A percentile compares a stretch with the other conserved stretches of the same genome.
Conservation (phyloP, 2,797 vertebrate genomes). For the Valencia hispanica region DNA sequence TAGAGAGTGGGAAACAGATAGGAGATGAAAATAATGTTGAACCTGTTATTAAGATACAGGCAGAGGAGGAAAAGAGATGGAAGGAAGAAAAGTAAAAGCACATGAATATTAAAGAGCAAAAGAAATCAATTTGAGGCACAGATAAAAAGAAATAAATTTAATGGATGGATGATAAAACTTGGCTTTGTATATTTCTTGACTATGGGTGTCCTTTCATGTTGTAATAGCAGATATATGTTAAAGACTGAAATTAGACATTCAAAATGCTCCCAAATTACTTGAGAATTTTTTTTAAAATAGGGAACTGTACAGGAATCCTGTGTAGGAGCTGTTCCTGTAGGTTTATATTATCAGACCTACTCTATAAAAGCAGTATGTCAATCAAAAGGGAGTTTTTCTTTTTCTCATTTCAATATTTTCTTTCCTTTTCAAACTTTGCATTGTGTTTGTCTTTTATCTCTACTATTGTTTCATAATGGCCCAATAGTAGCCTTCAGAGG, state of each 20-base stretch:
- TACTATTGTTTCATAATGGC: not conserved
- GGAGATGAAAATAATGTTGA: constrained; percentile 68
- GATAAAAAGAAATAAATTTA: not conserved
- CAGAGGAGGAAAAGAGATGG: constrained; percentile 29
- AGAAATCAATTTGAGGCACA: constrained; percentile 21
- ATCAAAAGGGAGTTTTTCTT: not conserved
- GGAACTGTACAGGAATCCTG: not conserved
- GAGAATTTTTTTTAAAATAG: not conserved
- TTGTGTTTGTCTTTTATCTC: not conserved
- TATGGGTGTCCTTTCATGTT: not conserved
- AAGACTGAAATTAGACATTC: not conserved
- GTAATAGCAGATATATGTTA: not conserved
- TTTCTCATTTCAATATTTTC: not conserved
- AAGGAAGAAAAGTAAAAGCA: constrained; percentile 32
- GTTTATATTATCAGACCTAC: not conserved
- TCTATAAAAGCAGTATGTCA: not conserved
- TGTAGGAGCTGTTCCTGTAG: not conserved
- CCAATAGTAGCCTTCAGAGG: not conserved
- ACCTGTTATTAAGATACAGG: constrained; percentile 55
- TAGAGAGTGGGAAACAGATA: constrained; percentile 1
- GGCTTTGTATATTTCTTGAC: not conserved
- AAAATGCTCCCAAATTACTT: not conserved
- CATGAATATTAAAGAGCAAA: constrained; percentile 14
- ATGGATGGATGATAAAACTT: too few relatives aligned
- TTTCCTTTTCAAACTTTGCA: not conserved